Conservation (phyloP, 2,888 invertebrate genomes). For the Mechanitis messenoides region DNA sequence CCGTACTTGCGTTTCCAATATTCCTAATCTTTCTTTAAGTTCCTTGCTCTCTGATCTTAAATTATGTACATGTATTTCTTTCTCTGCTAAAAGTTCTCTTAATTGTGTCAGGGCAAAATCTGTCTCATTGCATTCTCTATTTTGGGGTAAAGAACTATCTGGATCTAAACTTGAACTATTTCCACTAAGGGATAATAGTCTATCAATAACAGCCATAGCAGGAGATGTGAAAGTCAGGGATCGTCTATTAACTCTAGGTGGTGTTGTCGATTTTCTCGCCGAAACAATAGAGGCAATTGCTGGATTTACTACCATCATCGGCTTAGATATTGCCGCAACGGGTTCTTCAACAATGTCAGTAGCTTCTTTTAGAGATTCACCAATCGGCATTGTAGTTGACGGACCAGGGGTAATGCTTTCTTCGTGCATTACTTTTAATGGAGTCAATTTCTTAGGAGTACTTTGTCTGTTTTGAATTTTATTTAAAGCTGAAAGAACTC, state of each 20-base stretch:
- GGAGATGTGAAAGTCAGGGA: conserved; percentile 68
- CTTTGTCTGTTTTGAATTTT: conserved; percentile 52
- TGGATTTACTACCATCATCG: conserved; percentile 68
- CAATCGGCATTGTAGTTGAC: conserved; percentile 31
- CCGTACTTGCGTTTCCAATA: conserved; percentile 58
- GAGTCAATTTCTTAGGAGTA: conserved; percentile 48
- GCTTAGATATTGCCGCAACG: conserved; percentile 54
- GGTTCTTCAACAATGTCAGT: conserved; percentile 46
- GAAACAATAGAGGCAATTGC: conserved; percentile 57
- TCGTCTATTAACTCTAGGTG: conserved; percentile 56
- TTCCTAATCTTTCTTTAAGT: conserved; percentile 61
- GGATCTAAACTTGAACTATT: conserved; percentile 49
- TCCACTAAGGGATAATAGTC: conserved; percentile 64
- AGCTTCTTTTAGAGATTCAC: conserved; percentile 34
- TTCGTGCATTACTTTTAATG: conserved; percentile 27
- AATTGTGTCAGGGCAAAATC: conserved; percentile 60
- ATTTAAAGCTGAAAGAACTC: conserved; percentile 50
- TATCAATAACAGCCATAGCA: conserved; percentile 73
- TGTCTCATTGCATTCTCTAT: conserved; percentile 53
- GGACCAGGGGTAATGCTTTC: conserved; percentile 37
- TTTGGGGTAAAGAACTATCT: conserved; percentile 42
- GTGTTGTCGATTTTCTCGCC: conserved; percentile 52
- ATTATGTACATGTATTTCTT: conserved; percentile 72
- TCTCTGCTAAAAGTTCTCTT: conserved; percentile 72
- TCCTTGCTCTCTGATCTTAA: conserved; percentile 69